Conservation (phyloP, 2,113 vertebrate species). For the Macrotus californicus region DNA sequence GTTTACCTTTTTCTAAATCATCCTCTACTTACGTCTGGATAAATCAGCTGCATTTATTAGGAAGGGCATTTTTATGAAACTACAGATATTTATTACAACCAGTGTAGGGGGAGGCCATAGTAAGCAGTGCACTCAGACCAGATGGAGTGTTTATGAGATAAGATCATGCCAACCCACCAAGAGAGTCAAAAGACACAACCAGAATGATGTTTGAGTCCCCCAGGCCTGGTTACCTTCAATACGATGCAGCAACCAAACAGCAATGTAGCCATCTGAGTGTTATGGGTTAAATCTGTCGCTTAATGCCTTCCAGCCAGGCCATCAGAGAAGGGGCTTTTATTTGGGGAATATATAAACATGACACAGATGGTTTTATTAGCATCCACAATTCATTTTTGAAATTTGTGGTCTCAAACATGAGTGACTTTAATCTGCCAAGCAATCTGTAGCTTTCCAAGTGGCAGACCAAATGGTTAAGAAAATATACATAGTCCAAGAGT, state of each 20-base stretch:
- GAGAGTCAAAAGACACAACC: not conserved
- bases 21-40: not conserved
- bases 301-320: not conserved
- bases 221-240: fast-evolving
- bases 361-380: not conserved
- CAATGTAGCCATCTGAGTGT: not conserved
- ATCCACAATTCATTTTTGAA: not conserved
- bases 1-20: not conserved
- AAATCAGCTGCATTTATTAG: not conserved
- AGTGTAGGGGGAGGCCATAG: not conserved
- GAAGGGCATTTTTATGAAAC: not conserved
- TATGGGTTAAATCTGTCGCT: not conserved
- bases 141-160: not conserved
- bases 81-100: not conserved
- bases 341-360: not conserved
- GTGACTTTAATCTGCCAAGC: not conserved
- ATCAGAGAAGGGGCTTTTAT: not conserved
- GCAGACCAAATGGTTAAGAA: not conserved
- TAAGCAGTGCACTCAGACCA: not conserved
- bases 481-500: not conserved
- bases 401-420: not conserved
- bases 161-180: not conserved
- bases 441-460: not conserved
- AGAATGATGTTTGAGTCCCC: not conserved
- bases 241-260: not conserved